A percentile compares a stretch with the other conserved stretches of the same genome.
These are phyloP conservation scores for Alectura lathami DNA, from an alignment of 2,113 vertebrate species.

Conservation along the genomic window DNA sequence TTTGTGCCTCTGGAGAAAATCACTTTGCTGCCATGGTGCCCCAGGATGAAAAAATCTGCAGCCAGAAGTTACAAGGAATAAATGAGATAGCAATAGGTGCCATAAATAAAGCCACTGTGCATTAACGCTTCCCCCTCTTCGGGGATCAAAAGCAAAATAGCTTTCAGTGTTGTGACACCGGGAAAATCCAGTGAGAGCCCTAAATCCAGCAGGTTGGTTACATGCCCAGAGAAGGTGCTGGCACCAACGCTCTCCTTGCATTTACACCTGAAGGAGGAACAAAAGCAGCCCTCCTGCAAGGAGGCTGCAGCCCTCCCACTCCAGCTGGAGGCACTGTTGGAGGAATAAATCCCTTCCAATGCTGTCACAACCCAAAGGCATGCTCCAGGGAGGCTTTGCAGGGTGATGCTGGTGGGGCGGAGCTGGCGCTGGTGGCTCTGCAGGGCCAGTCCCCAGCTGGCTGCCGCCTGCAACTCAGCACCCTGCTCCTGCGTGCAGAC, in stretches of 20 bases:
- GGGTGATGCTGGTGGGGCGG: neutral
- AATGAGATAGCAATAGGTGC: neutral
- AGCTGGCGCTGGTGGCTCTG: neutral
- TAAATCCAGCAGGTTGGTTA: neutral
- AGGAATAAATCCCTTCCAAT: neutral
- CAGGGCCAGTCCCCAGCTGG: neutral
- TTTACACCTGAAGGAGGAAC: neutral
- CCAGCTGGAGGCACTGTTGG: neutral
- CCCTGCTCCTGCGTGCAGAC: neutral
- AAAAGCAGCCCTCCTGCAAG: neutral
- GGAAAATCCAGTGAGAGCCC: neutral
- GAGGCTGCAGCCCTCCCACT: neutral
- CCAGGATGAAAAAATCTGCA: neutral
- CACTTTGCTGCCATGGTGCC: neutral
- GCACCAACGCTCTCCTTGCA: neutral
- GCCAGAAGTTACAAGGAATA: neutral
- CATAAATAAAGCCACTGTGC: neutral
- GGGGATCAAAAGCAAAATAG: neutral
- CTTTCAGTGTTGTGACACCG: neutral
- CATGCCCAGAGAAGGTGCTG: neutral
- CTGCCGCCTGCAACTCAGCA: neutral
- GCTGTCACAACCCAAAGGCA: neutral
- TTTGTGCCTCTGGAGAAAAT: slow-evolving; percentile 2
- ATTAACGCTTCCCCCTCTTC: neutral
- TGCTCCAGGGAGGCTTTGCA: neutral